phyloP scores from a whole-genome alignment of 2,797 vertebrate species.

The Tadarida brasiliensis region DNA sequence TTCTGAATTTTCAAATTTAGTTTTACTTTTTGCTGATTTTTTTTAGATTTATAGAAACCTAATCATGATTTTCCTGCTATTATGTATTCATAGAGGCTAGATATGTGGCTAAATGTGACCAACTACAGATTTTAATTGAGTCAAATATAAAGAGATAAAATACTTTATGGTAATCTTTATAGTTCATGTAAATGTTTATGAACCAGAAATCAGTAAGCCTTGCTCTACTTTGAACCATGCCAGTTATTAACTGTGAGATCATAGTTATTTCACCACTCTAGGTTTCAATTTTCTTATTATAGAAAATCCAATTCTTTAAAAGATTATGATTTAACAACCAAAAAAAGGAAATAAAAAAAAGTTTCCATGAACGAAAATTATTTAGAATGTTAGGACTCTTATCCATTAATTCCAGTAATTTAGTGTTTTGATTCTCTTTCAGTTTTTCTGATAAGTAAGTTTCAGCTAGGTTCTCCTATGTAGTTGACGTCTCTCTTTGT shows the following conservation, averaged over 20 bases:
- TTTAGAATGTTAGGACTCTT: constrained; percentile 28
- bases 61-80: background rate
- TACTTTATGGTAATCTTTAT: background rate
- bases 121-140: constrained; percentile 19
- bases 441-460: background rate
- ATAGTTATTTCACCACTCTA: background rate
- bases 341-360: constrained; percentile 23
- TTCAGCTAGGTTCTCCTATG: background rate
- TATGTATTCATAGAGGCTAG: background rate
- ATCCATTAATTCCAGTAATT: background rate
- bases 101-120: background rate
- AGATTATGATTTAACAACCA: background rate
- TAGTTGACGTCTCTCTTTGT: background rate
- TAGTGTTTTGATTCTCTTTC: background rate
- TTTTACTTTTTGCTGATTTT: background rate
- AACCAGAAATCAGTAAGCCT: background rate
- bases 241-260: background rate
- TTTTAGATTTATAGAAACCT: constrained; percentile 40
- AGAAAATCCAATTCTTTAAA: constrained; percentile 40
- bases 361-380: background rate
- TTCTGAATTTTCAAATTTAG: background rate
- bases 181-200: constrained; percentile 29
- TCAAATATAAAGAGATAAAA: background rate
- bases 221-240: background rate
- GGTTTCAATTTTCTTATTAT: constrained; percentile 26